Evolutionary conservation across 2,888 invertebrate species (phyloP).

Genomic region (Tenthredo amoena): DNA sequence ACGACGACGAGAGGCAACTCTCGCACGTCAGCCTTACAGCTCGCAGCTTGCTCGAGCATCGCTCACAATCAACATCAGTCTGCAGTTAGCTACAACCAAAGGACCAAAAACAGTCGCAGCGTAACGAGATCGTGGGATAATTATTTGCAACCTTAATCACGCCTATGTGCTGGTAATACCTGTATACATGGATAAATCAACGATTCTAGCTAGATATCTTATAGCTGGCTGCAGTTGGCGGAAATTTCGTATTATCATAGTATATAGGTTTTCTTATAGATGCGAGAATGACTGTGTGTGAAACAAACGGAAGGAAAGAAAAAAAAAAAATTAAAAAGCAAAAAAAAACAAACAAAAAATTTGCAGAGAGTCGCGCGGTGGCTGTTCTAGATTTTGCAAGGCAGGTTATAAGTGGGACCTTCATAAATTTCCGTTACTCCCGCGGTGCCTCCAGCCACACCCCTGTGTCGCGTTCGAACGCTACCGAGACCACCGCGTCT

Average conservation of each 20-base stretch:
- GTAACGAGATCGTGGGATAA: background rate
- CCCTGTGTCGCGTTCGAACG: conserved; percentile 19
- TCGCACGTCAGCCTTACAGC: background rate
- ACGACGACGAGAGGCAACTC: background rate
- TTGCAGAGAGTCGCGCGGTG: conserved; percentile 1
- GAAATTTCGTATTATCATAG: background rate
- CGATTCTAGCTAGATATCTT: background rate
- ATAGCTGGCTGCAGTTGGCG: background rate
- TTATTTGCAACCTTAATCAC: background rate
- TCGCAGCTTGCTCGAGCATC: background rate
- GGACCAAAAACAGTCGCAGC: background rate
- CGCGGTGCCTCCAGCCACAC: conserved; percentile 37
- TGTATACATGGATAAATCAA: background rate
- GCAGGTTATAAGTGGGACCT: conserved; percentile 43
- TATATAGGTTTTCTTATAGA: background rate
- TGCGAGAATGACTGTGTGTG: background rate
- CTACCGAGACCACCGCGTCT: background rate
- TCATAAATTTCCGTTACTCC: conserved; percentile 50
- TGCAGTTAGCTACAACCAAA: background rate
- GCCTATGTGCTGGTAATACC: background rate
- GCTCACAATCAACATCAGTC: conserved; percentile 25
- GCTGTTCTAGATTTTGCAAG: conserved; percentile 39
- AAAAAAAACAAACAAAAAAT: background rate
- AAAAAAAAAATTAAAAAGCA: background rate
- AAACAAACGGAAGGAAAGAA: background rate